These are phyloP conservation scores for Scaptomyza tumidula DNA, from an alignment of 2,888 invertebrate species.

Conservation along the genomic window DNA sequence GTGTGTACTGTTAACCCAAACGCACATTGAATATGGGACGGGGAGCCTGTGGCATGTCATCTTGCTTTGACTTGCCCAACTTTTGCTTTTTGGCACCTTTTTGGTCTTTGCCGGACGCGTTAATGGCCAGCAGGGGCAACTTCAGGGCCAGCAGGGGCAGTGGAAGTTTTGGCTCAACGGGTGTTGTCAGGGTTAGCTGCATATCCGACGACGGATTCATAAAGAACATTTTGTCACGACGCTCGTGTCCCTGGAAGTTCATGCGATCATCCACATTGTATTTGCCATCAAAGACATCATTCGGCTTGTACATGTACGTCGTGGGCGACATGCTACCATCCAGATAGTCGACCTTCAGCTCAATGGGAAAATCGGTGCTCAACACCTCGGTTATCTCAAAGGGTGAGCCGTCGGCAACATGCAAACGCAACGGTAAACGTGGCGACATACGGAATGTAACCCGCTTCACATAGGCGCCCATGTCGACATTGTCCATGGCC, in stretches of 20 bases:
- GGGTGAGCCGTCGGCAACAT: constrained; percentile 48
- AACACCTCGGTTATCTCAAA: constrained; percentile 61
- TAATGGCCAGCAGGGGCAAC: neutral
- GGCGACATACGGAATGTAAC: constrained; percentile 61
- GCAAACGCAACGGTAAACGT: constrained; percentile 57
- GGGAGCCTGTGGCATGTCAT: constrained; percentile 6
- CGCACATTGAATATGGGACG: constrained; percentile 50
- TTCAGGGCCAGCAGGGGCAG: neutral
- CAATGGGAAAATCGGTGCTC: constrained; percentile 48
- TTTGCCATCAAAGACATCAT: constrained; percentile 45
- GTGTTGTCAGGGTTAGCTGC: constrained; percentile 31
- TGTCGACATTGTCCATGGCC: constrained; percentile 37
- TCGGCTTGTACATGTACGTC: constrained; percentile 57
- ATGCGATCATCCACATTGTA: constrained; percentile 55
- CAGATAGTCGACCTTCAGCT: constrained; percentile 48
- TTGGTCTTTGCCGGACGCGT: neutral
- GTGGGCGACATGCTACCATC: constrained; percentile 59
- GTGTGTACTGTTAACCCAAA: neutral
- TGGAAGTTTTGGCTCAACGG: neutral
- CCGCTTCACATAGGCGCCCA: constrained; percentile 53
- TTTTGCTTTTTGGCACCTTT: neutral
- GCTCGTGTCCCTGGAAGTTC: constrained; percentile 57
- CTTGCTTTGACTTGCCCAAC: neutral
- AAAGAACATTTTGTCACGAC: constrained; percentile 59
- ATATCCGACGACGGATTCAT: constrained; percentile 52